Conservation (phyloP, 2,888 invertebrate genomes). For the Cosmopolites sordidus region DNA sequence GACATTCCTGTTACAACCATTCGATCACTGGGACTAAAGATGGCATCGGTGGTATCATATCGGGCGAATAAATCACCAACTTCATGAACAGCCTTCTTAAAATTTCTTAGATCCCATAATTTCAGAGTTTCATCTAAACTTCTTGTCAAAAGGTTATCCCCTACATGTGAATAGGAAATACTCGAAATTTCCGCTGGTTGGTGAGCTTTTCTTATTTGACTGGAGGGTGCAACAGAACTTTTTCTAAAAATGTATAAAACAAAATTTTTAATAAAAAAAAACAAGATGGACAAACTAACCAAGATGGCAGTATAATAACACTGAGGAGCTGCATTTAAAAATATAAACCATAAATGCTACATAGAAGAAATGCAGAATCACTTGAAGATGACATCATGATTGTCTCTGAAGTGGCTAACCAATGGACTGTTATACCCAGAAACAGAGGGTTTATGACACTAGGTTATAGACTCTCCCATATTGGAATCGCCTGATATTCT, state of each 20-base stretch:
- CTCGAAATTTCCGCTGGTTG: slow-evolving; percentile 76
- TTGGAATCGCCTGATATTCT: too few relatives aligned
- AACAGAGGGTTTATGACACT: too few relatives aligned
- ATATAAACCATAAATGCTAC: too few relatives aligned
- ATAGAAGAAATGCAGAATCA: too few relatives aligned
- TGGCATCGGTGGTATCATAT: slow-evolving; percentile 77
- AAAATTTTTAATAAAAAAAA: too few relatives aligned
- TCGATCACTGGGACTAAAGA: slow-evolving; percentile 90
- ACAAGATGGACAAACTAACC: too few relatives aligned
- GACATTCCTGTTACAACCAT: slow-evolving; percentile 87
- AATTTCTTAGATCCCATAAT: slow-evolving; percentile 85
- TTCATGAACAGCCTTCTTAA: slow-evolving; percentile 71
- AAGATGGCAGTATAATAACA: too few relatives aligned
- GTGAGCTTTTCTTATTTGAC: slow-evolving; percentile 76
- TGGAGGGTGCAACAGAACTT: slow-evolving; percentile 82
- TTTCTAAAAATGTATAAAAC: slow-evolving; percentile 60
- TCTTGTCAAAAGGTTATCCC: slow-evolving; percentile 71
- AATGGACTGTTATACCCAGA: too few relatives aligned
- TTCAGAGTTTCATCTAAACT: slow-evolving; percentile 92
- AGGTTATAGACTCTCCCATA: too few relatives aligned
- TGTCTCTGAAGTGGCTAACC: too few relatives aligned
- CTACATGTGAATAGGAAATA: slow-evolving; percentile 84
- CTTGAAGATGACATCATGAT: too few relatives aligned
- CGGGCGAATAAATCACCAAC: slow-evolving; percentile 72
- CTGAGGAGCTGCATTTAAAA: too few relatives aligned